Conservation (phyloP, 2,888 invertebrate genomes). For the Tiliacea aurago region DNA sequence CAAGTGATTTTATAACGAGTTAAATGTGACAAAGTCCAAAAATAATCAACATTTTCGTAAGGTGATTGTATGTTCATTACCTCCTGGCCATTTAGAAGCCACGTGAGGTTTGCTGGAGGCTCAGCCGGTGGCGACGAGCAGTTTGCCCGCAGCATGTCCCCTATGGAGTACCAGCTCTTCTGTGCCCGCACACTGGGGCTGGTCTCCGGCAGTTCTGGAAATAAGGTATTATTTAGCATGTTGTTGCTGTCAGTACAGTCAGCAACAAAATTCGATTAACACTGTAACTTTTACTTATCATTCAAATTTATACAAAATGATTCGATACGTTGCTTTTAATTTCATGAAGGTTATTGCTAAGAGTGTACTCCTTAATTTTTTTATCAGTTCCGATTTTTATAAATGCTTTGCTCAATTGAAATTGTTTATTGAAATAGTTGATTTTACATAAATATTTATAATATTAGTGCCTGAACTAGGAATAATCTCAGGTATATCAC, state of each 20-base stretch:
- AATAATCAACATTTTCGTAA: not conserved
- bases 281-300: no score
- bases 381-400: not conserved
- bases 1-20: not conserved
- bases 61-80: constrained; percentile 65
- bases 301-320: not conserved
- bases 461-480: no score
- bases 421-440: no score
- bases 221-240: constrained; percentile 8
- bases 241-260: not conserved
- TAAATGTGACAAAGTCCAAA: not conserved
- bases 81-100: constrained; percentile 93
- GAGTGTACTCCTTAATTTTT: not conserved
- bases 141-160: constrained; percentile 93
- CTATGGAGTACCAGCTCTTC: constrained; percentile 92
- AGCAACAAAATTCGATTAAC: not conserved
- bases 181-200: constrained; percentile 92
- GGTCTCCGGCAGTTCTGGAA: constrained; percentile 91
- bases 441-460: no score
- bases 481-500: no score
- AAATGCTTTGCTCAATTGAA: not conserved
- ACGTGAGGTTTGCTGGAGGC: constrained; percentile 92
- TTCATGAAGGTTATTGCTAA: not conserved
- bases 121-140: constrained; percentile 92
- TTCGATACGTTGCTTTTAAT: not conserved